phyloP scores from a whole-genome alignment of 2,888 invertebrate genomes.

The Palloptera scutellata region DNA sequence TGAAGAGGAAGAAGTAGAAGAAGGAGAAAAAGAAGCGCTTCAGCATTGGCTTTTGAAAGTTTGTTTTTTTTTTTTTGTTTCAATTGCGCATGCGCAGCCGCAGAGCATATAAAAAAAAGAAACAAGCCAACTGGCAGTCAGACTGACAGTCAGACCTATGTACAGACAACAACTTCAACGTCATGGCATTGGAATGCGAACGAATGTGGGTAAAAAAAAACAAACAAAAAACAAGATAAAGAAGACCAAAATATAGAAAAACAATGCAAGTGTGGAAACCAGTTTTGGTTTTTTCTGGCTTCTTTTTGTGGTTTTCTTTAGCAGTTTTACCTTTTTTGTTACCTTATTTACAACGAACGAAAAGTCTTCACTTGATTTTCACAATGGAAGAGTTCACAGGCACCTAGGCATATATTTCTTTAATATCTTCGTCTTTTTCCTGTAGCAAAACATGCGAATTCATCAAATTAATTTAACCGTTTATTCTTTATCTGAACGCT shows the following conservation, averaged over 20 bases:
- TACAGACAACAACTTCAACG: constrained; percentile 37
- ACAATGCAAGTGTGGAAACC: too few relatives aligned
- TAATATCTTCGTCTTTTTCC: too few relatives aligned
- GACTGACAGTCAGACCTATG: neutral
- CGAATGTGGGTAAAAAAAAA: constrained; percentile 14
- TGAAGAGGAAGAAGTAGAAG: too few relatives aligned
- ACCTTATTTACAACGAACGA: neutral
- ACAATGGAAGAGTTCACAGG: too few relatives aligned
- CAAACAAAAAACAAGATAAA: neutral
- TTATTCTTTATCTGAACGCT: too few relatives aligned
- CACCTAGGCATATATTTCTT: too few relatives aligned
- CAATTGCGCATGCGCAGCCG: constrained; percentile 34
- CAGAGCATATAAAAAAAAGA: neutral
- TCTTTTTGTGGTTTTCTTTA: constrained; percentile 35
- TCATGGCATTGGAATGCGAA: constrained; percentile 56
- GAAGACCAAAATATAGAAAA: neutral
- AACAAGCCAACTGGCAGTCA: neutral
- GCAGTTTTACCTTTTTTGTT: neutral
- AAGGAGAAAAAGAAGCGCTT: too few relatives aligned
- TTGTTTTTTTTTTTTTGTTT: neutral
- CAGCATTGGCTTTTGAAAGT: too few relatives aligned
- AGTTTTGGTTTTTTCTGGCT: neutral
- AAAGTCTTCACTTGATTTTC: too few relatives aligned
- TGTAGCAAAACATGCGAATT: too few relatives aligned
- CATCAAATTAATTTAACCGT: too few relatives aligned